Evolutionary conservation across 2,888 invertebrate species (phyloP), one percentile per base, ranked within the genome.

Genomic region (Pristionchus mayeri): DNA sequence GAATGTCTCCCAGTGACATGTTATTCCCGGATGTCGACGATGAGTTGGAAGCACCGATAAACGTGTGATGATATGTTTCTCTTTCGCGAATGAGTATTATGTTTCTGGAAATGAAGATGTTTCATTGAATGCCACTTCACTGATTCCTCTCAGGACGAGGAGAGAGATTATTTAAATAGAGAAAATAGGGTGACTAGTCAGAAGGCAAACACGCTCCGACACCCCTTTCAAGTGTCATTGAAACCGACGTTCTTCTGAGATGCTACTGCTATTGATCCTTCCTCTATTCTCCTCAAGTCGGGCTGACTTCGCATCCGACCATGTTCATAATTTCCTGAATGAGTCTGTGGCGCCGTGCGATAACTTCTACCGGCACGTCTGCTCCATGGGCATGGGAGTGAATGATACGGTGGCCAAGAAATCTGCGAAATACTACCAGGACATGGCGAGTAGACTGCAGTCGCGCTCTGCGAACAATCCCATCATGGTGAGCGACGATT

Each of bases 311-410:
- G 71, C 71, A 7, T 71, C 24, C 1, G 37, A 50, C n/a, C 76
- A 78, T 78, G 50, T 78, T 3, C 48, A 50, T 30, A 27, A 18
- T 1, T 78, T 48, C 21, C 48, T 78, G n/a, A 50, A 78, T 21
- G 0, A 30, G 6, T 78, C 76, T 11, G 50, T 78, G 16, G 27
- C 76, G 2, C 76, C 76, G 1, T 78, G 76, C 21, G 76, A 48
- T 30, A 50, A 78, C 24, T 78, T 78, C 76, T 78, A 50, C 21
- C 76, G 50, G 4, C 76, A 78, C 18, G 76, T 78, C 18, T 78
- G 76, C 76, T 78, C 76, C 4, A 50, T 30, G 16, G 30, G 30
- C 27, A 78, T 78, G 76, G 40, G 21, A 0, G 7, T 9, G 4
- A 78, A 78, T 27, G 40, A 78, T 2, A 78, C 76, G 6, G 76